Conservation (phyloP, 2,797 vertebrate genomes). For the Knipowitschia caucasica region DNA sequence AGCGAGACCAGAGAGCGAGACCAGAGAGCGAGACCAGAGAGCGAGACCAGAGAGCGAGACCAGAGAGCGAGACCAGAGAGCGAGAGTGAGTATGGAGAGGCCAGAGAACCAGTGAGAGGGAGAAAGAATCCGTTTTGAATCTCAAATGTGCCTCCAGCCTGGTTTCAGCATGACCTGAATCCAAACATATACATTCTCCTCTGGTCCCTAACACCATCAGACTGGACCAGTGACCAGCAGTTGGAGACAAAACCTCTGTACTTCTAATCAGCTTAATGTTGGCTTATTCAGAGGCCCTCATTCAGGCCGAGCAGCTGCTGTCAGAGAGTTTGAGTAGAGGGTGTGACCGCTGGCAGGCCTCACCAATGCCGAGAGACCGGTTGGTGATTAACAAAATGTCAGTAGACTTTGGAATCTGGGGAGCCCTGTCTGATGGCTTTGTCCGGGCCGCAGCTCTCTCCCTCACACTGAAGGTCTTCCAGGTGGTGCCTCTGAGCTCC, state of each 20-base stretch:
- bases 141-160: constrained; percentile 33
- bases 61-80: too few relatives aligned
- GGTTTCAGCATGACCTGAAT: constrained; percentile 31
- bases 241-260: constrained; percentile 77
- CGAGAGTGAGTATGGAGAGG: too few relatives aligned
- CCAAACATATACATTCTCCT: constrained; percentile 44
- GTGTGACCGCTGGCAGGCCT: constrained; percentile 91
- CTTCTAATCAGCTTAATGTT: constrained; percentile 79
- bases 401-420: constrained; percentile 99
- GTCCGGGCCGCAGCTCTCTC: constrained; percentile 78
- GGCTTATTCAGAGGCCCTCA: constrained; percentile 89
- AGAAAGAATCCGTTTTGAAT: too few relatives aligned
- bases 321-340: constrained; percentile 86
- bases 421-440: constrained; percentile 85
- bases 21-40: too few relatives aligned
- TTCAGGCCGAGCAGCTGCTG: constrained; percentile 89
- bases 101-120: too few relatives aligned
- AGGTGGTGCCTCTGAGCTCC: constrained; percentile 74
- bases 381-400: constrained; percentile 99
- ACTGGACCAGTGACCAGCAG: constrained; percentile 64
- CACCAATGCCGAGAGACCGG: constrained; percentile 90
- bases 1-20: too few relatives aligned
- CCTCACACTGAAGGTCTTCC: constrained; percentile 81
- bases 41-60: too few relatives aligned
- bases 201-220: constrained; percentile 40